These are phyloP conservation scores for Parascotia fuliginaria DNA, from an alignment of 2,888 invertebrate genomes.

Conservation along the genomic window DNA sequence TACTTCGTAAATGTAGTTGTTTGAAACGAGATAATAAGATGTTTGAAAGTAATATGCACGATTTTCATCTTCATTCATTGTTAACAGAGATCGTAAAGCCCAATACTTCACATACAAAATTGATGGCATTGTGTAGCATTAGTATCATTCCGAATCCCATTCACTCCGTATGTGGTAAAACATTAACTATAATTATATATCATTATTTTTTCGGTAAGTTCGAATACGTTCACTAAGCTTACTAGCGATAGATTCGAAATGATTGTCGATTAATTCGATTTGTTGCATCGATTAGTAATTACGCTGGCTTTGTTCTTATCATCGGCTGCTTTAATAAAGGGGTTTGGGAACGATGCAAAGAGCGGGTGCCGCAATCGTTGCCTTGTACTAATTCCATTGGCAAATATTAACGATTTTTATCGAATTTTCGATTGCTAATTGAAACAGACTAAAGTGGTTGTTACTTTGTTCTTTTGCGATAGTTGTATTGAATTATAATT, in stretches of 20 bases:
- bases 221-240: conserved; percentile 28
- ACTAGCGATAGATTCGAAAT: conserved; percentile 13
- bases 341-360: conserved; percentile 48
- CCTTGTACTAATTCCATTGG: conserved; percentile 63
- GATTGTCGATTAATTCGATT: conserved; percentile 44
- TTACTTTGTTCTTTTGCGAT: not conserved
- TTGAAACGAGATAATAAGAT: not conserved
- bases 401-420: conserved; percentile 60
- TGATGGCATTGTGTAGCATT: not conserved
- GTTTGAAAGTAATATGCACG: not conserved
- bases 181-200: not conserved
- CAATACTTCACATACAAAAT: not conserved
- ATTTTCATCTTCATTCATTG: not conserved
- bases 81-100: not conserved
- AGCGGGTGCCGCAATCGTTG: conserved; percentile 50
- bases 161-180: conserved; percentile 1
- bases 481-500: not conserved
- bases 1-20: not conserved
- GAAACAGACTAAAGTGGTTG: conserved; percentile 10
- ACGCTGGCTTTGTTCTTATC: conserved; percentile 64
- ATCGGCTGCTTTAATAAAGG: conserved; percentile 61
- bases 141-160: not conserved
- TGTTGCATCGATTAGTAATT: conserved; percentile 58
- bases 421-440: conserved; percentile 49
- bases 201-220: conserved; percentile 1